phyloP scores from a whole-genome alignment of 2,888 invertebrate genomes.

The Xestobium rufovillosum region DNA sequence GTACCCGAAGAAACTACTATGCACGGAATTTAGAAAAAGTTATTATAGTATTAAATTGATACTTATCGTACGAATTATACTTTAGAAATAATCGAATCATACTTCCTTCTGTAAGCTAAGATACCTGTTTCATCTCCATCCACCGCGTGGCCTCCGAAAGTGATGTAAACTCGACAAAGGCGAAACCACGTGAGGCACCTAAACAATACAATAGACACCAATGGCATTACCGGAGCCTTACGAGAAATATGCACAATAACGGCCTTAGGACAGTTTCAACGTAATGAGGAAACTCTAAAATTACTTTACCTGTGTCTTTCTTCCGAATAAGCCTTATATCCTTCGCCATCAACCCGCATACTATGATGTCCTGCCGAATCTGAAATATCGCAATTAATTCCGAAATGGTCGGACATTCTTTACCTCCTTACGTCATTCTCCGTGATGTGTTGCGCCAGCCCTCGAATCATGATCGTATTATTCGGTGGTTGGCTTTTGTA shows the following conservation, averaged over 20 bases:
- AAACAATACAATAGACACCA: slow-evolving; percentile 56
- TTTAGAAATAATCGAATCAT: slow-evolving; percentile 8
- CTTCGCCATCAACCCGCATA: slow-evolving; percentile 66
- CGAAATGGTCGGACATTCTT: slow-evolving; percentile 1
- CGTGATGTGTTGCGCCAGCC: slow-evolving; percentile 65
- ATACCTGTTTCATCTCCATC: slow-evolving; percentile 89
- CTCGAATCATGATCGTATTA: slow-evolving; percentile 69
- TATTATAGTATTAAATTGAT: no score
- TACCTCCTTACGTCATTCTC: slow-evolving; percentile 62
- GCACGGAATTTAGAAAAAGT: no score
- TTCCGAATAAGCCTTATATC: slow-evolving; percentile 77
- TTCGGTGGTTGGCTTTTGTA: slow-evolving; percentile 44
- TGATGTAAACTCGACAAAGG: slow-evolving; percentile 89
- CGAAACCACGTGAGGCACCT: slow-evolving; percentile 85
- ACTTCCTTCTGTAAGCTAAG: slow-evolving; percentile 37
- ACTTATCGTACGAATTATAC: background rate
- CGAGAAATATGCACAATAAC: slow-evolving; percentile 52
- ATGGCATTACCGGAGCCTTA: slow-evolving; percentile 41
- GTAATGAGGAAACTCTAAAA: slow-evolving; percentile 17
- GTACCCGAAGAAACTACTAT: no score
- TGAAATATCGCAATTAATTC: slow-evolving; percentile 38
- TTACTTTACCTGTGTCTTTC: slow-evolving; percentile 68
- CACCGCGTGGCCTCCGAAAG: slow-evolving; percentile 80
- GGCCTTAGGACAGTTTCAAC: slow-evolving; percentile 38
- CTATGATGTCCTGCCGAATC: slow-evolving; percentile 71